phyloP scores from a whole-genome alignment of 1,140 invertebrate genomes.

The Cherax quadricarinatus region DNA sequence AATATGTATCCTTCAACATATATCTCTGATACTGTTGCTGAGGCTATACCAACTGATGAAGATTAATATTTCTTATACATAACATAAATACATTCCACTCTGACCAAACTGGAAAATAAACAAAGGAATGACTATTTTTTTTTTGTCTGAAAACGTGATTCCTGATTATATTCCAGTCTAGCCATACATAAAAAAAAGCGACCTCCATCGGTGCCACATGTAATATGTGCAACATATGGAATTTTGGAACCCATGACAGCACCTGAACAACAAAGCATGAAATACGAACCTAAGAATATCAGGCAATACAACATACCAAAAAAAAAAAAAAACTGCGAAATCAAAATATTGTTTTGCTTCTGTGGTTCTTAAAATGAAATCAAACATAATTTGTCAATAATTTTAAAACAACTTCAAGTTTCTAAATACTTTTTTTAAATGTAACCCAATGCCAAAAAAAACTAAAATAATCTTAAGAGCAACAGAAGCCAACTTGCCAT shows the following conservation, averaged over 20 bases:
- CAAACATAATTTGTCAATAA: not conserved
- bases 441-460: not conserved
- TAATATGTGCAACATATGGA: not conserved
- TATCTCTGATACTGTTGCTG: not conserved
- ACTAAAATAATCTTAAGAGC: not conserved
- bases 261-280: not conserved
- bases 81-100: conserved; percentile 17
- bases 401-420: not conserved
- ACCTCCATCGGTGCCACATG: not conserved
- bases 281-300: not conserved
- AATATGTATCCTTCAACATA: not conserved
- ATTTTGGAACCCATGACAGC: not conserved
- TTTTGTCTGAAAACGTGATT: not conserved
- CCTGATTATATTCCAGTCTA: conserved; percentile 5
- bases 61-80: conserved; percentile 14
- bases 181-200: not conserved
- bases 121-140: not conserved
- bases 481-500: not conserved
- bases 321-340: not conserved
- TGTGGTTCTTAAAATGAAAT: not conserved
- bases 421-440: not conserved
- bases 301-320: not conserved
- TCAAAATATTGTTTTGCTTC: not conserved
- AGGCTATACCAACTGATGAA: not conserved
- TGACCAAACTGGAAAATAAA: conserved; percentile 24